These are phyloP conservation scores for Colletes latitarsis DNA, from an alignment of 1,140 invertebrate genomes.

Conservation along the genomic window DNA sequence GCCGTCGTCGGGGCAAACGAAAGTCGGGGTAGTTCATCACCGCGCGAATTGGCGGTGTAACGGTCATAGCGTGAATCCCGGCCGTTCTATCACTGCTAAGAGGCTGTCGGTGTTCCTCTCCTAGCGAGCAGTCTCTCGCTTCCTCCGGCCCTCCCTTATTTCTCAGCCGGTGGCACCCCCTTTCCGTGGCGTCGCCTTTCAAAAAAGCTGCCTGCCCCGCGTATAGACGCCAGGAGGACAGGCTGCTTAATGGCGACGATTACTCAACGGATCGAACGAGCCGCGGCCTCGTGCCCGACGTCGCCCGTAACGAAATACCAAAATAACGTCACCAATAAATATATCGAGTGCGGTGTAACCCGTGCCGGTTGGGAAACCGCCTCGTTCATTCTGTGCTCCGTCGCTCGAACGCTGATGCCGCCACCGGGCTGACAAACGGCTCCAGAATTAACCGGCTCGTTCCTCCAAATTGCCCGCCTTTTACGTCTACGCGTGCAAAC, in stretches of 20 bases:
- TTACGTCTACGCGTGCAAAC: background rate
- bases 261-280: constrained; percentile 80
- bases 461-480: constrained; percentile 29
- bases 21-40: constrained; percentile 69
- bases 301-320: constrained; percentile 77
- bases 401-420: constrained; percentile 29
- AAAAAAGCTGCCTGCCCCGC: constrained; percentile 36
- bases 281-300: constrained; percentile 70
- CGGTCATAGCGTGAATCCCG: constrained; percentile 73
- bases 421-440: constrained; percentile 55
- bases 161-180: constrained; percentile 46
- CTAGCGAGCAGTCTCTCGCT: constrained; percentile 14
- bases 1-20: background rate
- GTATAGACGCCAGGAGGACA: constrained; percentile 70
- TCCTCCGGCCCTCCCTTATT: constrained; percentile 50
- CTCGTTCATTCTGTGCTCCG: constrained; percentile 43
- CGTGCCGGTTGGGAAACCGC: constrained; percentile 46
- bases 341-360: constrained; percentile 67
- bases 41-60: constrained; percentile 70
- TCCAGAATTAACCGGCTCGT: constrained; percentile 75
- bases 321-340: constrained; percentile 81
- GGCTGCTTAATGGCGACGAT: constrained; percentile 79
- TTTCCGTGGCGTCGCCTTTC: constrained; percentile 44
- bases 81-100: constrained; percentile 72
- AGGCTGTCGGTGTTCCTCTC: constrained; percentile 48